phyloP scores from a whole-genome alignment of 2,888 invertebrate species.

The Hirtodrosophila alboralis region DNA sequence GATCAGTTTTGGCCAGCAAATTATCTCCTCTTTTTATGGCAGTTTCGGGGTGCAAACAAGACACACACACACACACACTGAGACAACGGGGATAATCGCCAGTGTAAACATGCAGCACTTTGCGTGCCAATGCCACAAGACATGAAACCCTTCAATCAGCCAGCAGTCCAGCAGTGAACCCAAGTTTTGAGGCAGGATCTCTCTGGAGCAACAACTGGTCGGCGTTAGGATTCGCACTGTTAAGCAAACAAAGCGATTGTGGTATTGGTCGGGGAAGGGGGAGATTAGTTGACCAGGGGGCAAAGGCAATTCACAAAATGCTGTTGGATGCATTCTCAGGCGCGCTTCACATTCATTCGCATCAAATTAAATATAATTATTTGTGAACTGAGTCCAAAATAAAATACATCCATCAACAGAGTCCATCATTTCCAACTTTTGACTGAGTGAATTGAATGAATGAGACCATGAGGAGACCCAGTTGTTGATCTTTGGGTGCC shows the following conservation, averaged over 20 bases:
- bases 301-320: constrained; percentile 35
- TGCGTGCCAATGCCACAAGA: constrained; percentile 72
- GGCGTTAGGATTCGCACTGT: constrained; percentile 79
- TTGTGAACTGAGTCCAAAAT: constrained; percentile 44
- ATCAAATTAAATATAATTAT: constrained; percentile 77
- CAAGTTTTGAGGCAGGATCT: background rate
- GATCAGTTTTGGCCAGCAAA: constrained; percentile 69
- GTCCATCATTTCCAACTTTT: constrained; percentile 19
- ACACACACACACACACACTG: constrained; percentile 18
- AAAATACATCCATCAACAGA: constrained; percentile 51
- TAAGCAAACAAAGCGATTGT: constrained; percentile 63
- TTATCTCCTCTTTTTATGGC: constrained; percentile 77
- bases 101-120: constrained; percentile 75
- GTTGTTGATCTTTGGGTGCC: constrained; percentile 20
- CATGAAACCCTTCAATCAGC: constrained; percentile 68
- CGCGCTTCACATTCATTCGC: constrained; percentile 60
- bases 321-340: constrained; percentile 47
- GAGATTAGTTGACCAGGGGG: background rate
- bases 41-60: constrained; percentile 43
- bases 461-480: constrained; percentile 12
- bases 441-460: constrained; percentile 3
- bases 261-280: background rate
- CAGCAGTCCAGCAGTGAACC: constrained; percentile 8
- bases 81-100: constrained; percentile 68
- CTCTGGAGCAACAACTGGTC: constrained; percentile 36